Base-by-base conservation (phyloP, 2,113 vertebrate genomes). In the Columba livia region DNA sequence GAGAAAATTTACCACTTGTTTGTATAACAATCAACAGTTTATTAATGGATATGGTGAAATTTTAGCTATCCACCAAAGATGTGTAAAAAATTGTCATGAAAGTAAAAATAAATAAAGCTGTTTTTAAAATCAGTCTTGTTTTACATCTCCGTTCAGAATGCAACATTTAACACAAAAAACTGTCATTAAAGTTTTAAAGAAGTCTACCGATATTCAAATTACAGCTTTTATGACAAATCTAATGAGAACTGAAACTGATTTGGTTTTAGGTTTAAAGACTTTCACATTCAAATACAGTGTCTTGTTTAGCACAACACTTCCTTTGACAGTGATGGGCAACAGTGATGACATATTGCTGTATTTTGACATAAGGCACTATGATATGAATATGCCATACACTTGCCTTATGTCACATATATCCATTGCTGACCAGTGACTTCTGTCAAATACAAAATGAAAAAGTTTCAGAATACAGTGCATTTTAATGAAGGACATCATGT, bases 81-180 rank as follows among this genome's bases (percentile, higher is more conserved):
- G 97, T 96, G 96, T 97, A 97, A 97, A 98, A 98, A 98, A 97
- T 79, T 79, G 96, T 96, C 93, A 97, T 73, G 96, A 95, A 96
- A 96, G 94, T 97, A 97, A 97, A 98, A 98, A 98, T 98, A 98
- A 98, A 98, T 97, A 98, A 97, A 98, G 97, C 96, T 95, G 96
- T 94, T 95, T 92, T 97, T 95, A 97, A 96, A 97, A 97, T 97
- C 97, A 97, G 96, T 97, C 96, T 97, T 60, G 62, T 86, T 97
- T 92, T 97, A 97, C 97, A 92, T 73, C 65, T 96, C 34, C 29
- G 96, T 96, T 97, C 95, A 88, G 96, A 94, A 97, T 91, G 93
- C 87, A 92, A 97, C 97, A 96, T 94, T 95, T 66, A 89, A 97
- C 96, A 91, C 80, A 95, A 95, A 95, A 95, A 97, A 96, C 95